These are phyloP conservation scores for Nasonia giraulti DNA, from an alignment of 1,140 invertebrate species.

Conservation along the genomic window DNA sequence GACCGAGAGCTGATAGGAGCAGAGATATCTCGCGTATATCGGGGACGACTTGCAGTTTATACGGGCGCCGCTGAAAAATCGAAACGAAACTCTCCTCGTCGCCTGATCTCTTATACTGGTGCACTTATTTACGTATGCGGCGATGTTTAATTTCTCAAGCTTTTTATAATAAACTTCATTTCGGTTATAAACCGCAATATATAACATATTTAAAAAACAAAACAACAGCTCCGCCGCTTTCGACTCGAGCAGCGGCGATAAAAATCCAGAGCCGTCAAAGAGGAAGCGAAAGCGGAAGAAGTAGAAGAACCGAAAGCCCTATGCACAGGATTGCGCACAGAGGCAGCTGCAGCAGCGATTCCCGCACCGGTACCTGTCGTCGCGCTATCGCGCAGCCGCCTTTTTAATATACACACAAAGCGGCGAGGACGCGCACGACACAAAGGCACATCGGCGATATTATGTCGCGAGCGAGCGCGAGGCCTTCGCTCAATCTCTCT, in stretches of 20 bases:
- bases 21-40: not conserved
- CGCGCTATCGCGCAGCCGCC: slow-evolving; percentile 11
- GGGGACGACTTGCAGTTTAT: not conserved
- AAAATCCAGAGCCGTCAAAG: not conserved
- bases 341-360: not conserved
- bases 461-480: not conserved
- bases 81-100: not conserved
- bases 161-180: no score
- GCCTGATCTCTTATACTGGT: no score
- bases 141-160: no score
- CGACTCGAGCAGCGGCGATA: not conserved
- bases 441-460: not conserved
- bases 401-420: not conserved
- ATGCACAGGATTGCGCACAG: not conserved
- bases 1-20: not conserved
- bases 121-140: no score
- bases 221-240: no score
- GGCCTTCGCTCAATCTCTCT: not conserved
- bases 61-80: not conserved
- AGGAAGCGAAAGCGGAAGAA: not conserved
- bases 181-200: no score
- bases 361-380: not conserved
- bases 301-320: not conserved
- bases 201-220: no score
- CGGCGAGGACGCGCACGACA: not conserved